Evolutionary conservation across 2,113 vertebrate genomes (phyloP), one percentile per base, ranked within the genome.

Genomic region (Poicephalus meyeri): DNA sequence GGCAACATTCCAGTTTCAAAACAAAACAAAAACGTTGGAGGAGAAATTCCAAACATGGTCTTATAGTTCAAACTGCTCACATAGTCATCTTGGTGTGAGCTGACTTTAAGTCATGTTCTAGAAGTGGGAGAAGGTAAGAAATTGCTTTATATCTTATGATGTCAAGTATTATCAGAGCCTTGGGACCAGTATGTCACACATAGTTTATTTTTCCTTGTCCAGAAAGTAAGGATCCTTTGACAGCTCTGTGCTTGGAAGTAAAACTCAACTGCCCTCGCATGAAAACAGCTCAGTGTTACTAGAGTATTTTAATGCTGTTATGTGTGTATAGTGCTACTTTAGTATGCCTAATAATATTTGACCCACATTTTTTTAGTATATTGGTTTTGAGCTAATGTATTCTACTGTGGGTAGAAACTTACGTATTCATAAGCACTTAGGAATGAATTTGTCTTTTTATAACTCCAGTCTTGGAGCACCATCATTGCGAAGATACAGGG

Each of bases 1-100:
- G 33, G 83, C 91, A 58, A 72, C 46, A 52, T 88, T 97, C 71
- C 92, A 47, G 18, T 89, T 95, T 82, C 80, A 91, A 93, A 94
- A 72, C 42, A 88, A 55, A 77, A 69, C 56, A 93, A 81, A 89
- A 80, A 64, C 42, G 29, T 41, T 74, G 68, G 52, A 91, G 64
- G 81, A 71, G 56, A 69, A 83, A 92, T 89, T 96, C 83, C 74
- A 91, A 86, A 94, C 82, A 41, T 84, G 41, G 52, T 72, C 26
- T 91, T 53, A 39, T 17, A 39, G 50, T 64, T 96, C 55, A 86
- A 55, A 69, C 19, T 88, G 44, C 25, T 92, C 89, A 50, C 44
- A 55, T 61, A 53, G 28, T 66, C 13, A 31, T 50, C 44, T 61
- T 81, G 16, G 47, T 88, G 47, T 76, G 65, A 95, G 74, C 24